A percentile compares a stretch with the other conserved stretches of the same genome.
Conservation (phyloP, 2,888 invertebrate genomes). For the Odontomyia ornata region DNA sequence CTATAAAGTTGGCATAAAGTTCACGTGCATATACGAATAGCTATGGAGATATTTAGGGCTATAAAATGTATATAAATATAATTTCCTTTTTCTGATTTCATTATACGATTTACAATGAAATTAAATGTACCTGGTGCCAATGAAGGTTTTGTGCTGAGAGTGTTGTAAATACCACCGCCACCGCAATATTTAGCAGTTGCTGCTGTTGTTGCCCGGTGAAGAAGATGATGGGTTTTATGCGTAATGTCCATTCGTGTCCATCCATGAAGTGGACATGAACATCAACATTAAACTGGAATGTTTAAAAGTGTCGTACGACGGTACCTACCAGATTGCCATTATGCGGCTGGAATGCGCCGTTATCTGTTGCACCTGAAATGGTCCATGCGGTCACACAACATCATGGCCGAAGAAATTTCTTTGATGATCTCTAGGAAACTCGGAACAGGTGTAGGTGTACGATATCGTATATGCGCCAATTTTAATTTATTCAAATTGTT, state of each 20-base stretch:
- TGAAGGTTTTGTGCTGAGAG: too few species aligned
- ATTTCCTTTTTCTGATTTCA: constrained; percentile 21
- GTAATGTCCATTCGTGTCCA: constrained; percentile 1
- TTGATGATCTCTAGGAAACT: neutral
- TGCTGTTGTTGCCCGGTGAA: neutral
- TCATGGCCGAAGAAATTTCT: neutral
- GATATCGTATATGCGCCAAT: constrained; percentile 30
- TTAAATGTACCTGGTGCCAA: neutral
- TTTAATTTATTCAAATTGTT: constrained; percentile 27
- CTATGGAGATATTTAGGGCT: constrained; percentile 23
- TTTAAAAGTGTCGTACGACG: neutral
- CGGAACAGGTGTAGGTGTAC: constrained; percentile 39
- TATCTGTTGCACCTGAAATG: constrained; percentile 37
- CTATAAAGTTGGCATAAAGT: constrained; percentile 43
- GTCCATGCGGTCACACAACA: neutral
- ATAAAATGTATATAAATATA: constrained; percentile 15
- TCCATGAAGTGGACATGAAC: neutral
- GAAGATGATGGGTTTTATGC: constrained; percentile 18
- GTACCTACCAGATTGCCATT: neutral
- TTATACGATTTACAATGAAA: constrained; percentile 16
- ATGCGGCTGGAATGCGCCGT: neutral
- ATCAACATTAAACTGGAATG: neutral
- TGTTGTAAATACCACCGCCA: neutral
- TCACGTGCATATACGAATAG: constrained; percentile 16
- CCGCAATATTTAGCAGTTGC: neutral